These are phyloP conservation scores for Pogona vitticeps DNA, from an alignment of 2,113 vertebrate genomes.

Conservation along the genomic window DNA sequence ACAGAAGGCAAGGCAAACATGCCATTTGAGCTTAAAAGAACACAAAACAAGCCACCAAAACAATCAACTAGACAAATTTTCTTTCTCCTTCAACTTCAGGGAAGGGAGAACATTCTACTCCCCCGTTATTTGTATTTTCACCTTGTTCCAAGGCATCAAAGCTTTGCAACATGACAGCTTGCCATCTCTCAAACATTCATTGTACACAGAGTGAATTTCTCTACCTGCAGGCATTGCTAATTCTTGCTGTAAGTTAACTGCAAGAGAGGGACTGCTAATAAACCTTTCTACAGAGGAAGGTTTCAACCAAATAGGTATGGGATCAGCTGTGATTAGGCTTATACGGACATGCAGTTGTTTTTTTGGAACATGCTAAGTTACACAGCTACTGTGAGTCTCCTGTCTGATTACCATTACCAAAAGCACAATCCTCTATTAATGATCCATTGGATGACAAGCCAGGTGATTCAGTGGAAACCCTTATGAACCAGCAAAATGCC, in stretches of 20 bases:
- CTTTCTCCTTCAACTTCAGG: constrained; percentile 51
- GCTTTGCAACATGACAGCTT: constrained; percentile 26
- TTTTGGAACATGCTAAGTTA: neutral
- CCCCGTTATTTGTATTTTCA: constrained; percentile 38
- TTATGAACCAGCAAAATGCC: no score
- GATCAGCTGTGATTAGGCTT: neutral
- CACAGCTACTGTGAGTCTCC: neutral
- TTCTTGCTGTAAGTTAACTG: constrained; percentile 31
- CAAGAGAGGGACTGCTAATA: constrained; percentile 4
- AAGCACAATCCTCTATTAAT: neutral
- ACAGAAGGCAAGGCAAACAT: neutral
- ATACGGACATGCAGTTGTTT: neutral
- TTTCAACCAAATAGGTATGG: neutral
- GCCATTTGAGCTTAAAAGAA: constrained; percentile 47
- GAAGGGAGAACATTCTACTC: neutral
- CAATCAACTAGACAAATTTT: constrained; percentile 46
- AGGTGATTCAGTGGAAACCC: neutral
- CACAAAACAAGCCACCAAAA: constrained; percentile 29
- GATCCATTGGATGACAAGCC: neutral
- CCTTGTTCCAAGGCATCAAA: constrained; percentile 44
- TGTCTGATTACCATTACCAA: neutral
- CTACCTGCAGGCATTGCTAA: neutral
- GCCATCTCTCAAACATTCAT: constrained; percentile 38
- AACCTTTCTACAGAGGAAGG: neutral
- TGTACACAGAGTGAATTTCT: constrained; percentile 36